Percentiles rank a stretch among this genome's conserved stretches.
phyloP scores from a whole-genome alignment of 2,888 invertebrate species.

The Callyntrura guangdongensis region DNA sequence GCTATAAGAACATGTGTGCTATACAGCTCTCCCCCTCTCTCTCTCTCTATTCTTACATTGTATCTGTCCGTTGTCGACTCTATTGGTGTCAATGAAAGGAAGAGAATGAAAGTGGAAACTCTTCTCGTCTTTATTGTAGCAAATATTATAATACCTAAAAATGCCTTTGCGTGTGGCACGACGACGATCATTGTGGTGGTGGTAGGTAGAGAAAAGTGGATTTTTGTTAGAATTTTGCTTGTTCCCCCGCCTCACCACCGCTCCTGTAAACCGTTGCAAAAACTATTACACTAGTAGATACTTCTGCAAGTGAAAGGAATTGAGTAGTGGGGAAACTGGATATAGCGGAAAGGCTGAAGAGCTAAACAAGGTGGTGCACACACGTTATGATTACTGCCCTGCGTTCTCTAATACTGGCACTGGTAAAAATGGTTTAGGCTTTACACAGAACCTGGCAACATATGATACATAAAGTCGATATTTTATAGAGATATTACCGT shows the following conservation, averaged over 20 bases:
- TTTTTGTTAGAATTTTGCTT: conserved; percentile 6
- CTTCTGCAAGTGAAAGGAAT: not conserved
- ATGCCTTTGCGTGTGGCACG: not conserved
- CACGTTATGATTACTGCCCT: too few relatives aligned
- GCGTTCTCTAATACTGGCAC: too few relatives aligned
- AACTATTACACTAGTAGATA: not conserved
- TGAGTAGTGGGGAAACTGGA: not conserved
- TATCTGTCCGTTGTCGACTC: not conserved
- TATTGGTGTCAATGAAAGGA: conserved; percentile 44
- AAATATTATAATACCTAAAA: conserved; percentile 12
- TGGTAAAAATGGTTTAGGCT: too few relatives aligned
- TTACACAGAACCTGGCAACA: too few relatives aligned
- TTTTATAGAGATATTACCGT: too few relatives aligned
- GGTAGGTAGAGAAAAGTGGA: conserved; percentile 16
- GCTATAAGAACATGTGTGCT: not conserved
- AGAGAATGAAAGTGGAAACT: conserved; percentile 45
- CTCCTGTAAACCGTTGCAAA: not conserved
- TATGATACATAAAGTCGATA: too few relatives aligned
- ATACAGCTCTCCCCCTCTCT: too few relatives aligned
- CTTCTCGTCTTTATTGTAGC: conserved; percentile 25
- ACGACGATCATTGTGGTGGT: not conserved
- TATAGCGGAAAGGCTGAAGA: not conserved
- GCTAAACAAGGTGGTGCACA: not conserved
- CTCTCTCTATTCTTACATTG: not conserved
- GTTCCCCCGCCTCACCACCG: not conserved